A percentile compares a stretch with the other conserved stretches of the same genome.
phyloP scores from a whole-genome alignment of 2,797 vertebrate genomes.

The Falco naumanni region DNA sequence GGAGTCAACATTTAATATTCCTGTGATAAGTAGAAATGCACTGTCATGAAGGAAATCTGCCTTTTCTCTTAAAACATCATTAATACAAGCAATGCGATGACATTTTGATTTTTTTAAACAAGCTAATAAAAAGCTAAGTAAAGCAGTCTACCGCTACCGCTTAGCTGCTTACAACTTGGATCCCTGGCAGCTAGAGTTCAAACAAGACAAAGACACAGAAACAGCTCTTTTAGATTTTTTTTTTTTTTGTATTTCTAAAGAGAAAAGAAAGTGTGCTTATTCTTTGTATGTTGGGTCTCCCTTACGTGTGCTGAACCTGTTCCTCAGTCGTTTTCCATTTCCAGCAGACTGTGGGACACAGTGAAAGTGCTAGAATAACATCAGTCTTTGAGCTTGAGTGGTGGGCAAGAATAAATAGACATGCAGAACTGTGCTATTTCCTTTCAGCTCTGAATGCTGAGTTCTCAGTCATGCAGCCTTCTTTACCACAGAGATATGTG shows the following conservation, averaged over 20 bases:
- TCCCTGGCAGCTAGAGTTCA: not conserved
- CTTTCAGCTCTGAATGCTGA: not conserved
- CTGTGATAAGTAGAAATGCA: not conserved
- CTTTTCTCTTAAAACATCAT: not conserved
- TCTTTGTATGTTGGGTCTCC: not conserved
- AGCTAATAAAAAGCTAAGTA: not conserved
- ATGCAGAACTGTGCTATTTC: not conserved
- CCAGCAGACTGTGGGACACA: not conserved
- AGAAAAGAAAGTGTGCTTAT: not conserved
- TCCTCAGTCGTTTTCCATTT: not conserved
- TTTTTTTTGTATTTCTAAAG: not conserved
- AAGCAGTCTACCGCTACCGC: not conserved
- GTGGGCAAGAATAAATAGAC: not conserved
- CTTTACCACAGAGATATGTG: rapidly evolving
- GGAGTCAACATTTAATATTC: not conserved
- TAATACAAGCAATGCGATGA: not conserved
- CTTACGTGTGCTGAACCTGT: not conserved
- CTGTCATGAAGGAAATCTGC: not conserved
- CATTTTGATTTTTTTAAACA: not conserved
- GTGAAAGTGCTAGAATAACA: not conserved
- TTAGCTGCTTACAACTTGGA: not conserved
- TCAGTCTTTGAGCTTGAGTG: not conserved
- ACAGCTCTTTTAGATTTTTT: not conserved
- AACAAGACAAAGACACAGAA: not conserved
- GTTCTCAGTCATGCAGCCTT: not conserved